These are phyloP conservation scores for Timema podura DNA, from an alignment of 2,888 invertebrate genomes.

Conservation along the genomic window DNA sequence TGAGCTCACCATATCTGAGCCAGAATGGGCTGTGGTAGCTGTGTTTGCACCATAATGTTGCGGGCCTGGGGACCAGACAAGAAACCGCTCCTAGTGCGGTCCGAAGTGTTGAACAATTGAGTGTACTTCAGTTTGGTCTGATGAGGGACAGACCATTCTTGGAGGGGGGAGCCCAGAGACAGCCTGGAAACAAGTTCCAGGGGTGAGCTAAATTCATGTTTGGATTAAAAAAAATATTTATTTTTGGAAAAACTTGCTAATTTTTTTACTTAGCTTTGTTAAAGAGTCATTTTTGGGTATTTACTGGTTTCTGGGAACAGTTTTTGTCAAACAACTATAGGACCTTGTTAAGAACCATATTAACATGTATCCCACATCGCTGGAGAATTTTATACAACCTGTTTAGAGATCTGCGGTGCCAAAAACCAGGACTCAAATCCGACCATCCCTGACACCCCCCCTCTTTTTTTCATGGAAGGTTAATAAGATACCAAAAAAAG, in stretches of 20 bases:
- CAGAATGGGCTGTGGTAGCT: slow-evolving; percentile 80
- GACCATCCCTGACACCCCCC: too few relatives aligned
- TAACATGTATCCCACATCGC: too few relatives aligned
- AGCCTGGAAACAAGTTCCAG: slow-evolving; percentile 32
- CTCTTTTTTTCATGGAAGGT: too few relatives aligned
- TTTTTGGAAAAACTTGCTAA: not conserved
- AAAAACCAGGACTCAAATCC: too few relatives aligned
- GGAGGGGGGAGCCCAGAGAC: slow-evolving; percentile 47
- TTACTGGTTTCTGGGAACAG: too few relatives aligned
- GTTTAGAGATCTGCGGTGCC: too few relatives aligned
- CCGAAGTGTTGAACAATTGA: slow-evolving; percentile 89
- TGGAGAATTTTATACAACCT: too few relatives aligned
- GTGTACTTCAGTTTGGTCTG: slow-evolving; percentile 84
- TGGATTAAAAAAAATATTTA: not conserved
- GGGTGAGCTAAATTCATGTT: not conserved
- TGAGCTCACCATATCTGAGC: slow-evolving; percentile 89
- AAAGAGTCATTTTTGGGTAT: not conserved
- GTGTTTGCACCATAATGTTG: slow-evolving; percentile 87
- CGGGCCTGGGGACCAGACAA: slow-evolving; percentile 90
- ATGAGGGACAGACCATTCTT: slow-evolving; percentile 86
- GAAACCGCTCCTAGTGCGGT: slow-evolving; percentile 79
- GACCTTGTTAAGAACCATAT: too few relatives aligned
- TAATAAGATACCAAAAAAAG: too few relatives aligned
- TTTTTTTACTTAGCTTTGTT: not conserved
- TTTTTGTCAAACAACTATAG: too few relatives aligned